phyloP scores from a whole-genome alignment of 2,797 vertebrate species.

The Paedocypris micromegethes region DNA sequence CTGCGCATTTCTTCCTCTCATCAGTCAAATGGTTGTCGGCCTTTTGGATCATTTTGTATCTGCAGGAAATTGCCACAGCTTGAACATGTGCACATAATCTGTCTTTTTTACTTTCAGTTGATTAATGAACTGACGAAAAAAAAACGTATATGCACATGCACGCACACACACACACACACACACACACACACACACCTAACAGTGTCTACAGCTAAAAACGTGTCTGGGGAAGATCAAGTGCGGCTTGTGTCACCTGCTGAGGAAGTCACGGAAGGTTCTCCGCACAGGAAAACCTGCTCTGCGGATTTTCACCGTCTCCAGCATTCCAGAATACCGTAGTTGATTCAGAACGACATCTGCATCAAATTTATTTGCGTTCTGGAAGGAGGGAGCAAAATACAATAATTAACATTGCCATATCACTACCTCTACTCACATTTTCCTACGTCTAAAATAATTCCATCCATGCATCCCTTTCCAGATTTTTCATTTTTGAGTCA shows the following conservation, averaged over 20 bases:
- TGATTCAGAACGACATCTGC: constrained; percentile 84
- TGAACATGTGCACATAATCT: constrained; percentile 9
- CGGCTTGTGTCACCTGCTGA: constrained; percentile 65
- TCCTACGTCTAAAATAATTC: too few species aligned
- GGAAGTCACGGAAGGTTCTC: constrained; percentile 80
- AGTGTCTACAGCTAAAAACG: background rate
- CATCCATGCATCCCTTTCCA: too few species aligned
- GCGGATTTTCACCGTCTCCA: constrained; percentile 88
- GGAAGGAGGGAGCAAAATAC: constrained; percentile 20
- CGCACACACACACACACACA: background rate
- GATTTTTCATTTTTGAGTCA: too few species aligned
- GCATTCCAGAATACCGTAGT: constrained; percentile 85
- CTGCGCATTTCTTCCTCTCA: constrained; percentile 65
- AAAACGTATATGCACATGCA: too few species aligned
- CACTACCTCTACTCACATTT: too few species aligned
- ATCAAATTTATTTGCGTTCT: constrained; percentile 77
- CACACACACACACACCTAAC: constrained; percentile 25
- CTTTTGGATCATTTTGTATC: constrained; percentile 82
- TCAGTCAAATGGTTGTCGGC: constrained; percentile 54
- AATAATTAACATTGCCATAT: background rate
- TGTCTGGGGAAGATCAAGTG: background rate
- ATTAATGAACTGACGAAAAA: too few species aligned
- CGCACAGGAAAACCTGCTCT: constrained; percentile 85
- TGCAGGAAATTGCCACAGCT: constrained; percentile 47
- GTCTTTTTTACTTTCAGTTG: background rate